Evolutionary conservation across 2,888 invertebrate genomes (phyloP).

Genomic region (Chrysotoxum bicinctum): DNA sequence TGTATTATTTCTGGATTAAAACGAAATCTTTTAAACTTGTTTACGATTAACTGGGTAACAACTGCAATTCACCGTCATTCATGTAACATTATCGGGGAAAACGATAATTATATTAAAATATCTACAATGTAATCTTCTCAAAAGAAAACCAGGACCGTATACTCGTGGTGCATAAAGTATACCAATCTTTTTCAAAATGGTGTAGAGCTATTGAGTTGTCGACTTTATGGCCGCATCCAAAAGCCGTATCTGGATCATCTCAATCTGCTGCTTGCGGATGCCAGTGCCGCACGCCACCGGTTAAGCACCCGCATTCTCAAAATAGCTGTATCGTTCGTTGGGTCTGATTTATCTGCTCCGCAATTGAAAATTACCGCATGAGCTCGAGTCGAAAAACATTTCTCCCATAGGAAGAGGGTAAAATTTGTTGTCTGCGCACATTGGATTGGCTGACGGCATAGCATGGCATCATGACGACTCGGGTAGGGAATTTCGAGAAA

Average conservation of each 20-base stretch:
- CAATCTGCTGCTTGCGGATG: constrained; percentile 45
- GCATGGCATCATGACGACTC: constrained; percentile 56
- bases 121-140: constrained; percentile 35
- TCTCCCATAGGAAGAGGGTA: constrained; percentile 19
- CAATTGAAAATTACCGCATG: constrained; percentile 70
- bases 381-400: constrained; percentile 37
- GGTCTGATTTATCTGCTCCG: constrained; percentile 67
- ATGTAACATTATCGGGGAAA: neutral
- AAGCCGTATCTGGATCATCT: constrained; percentile 63
- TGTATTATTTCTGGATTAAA: neutral
- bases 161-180: constrained; percentile 2
- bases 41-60: neutral
- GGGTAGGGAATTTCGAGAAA: constrained; percentile 58
- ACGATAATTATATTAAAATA: constrained; percentile 32
- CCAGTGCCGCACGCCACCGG: neutral
- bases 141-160: constrained; percentile 9
- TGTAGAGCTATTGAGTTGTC: constrained; percentile 64
- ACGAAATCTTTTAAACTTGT: neutral
- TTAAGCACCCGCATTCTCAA: constrained; percentile 22
- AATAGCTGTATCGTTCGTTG: constrained; percentile 48
- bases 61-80: neutral
- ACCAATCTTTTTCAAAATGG: constrained; percentile 37
- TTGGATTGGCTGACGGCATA: constrained; percentile 69
- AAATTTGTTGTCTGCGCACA: constrained; percentile 40
- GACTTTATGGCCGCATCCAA: constrained; percentile 62